Evolutionary conservation across 2,797 vertebrate species (phyloP).

Genomic region (Microcaecilia unicolor): DNA sequence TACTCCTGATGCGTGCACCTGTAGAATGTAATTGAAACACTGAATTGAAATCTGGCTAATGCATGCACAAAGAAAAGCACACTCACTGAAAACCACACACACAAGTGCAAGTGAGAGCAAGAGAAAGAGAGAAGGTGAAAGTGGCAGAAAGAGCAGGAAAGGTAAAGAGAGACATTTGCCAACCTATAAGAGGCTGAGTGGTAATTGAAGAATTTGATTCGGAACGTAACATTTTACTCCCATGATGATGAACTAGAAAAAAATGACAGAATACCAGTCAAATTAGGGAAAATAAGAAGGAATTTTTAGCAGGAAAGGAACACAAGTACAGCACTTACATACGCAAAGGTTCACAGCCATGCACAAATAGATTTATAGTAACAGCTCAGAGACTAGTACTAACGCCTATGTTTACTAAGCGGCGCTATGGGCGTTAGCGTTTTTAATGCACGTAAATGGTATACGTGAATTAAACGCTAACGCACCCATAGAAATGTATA

Average conservation of each 20-base stretch:
- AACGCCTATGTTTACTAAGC: too few relatives aligned
- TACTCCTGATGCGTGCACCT: conserved; percentile 34
- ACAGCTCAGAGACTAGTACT: too few relatives aligned
- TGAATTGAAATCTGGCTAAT: too few relatives aligned
- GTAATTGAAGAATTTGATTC: conserved; percentile 99
- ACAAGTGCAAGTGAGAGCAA: conserved; percentile 42
- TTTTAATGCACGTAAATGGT: too few relatives aligned
- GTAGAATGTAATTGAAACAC: too few relatives aligned
- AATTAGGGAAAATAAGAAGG: conserved; percentile 62
- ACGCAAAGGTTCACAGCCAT: too few relatives aligned
- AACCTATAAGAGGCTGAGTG: conserved; percentile 99
- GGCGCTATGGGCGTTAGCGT: too few relatives aligned
- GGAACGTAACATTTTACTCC: conserved; percentile 99
- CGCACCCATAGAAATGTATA: too few relatives aligned
- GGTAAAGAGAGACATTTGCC: conserved; percentile 92
- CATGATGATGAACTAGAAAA: conserved; percentile 99
- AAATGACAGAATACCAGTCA: conserved; percentile 79
- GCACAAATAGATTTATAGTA: too few relatives aligned
- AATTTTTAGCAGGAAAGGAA: conserved; percentile 68
- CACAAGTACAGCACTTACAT: conserved; percentile 55
- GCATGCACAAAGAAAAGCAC: conserved; percentile 7
- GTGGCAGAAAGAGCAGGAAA: conserved; percentile 38
- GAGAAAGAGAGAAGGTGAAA: conserved; percentile 56
- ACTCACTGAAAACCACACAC: neutral
- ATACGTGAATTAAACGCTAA: too few relatives aligned